Evolutionary conservation across 2,797 vertebrate genomes (phyloP), one percentile per base, ranked within the genome.

Genomic region (Cryptoblepharus egeriae): DNA sequence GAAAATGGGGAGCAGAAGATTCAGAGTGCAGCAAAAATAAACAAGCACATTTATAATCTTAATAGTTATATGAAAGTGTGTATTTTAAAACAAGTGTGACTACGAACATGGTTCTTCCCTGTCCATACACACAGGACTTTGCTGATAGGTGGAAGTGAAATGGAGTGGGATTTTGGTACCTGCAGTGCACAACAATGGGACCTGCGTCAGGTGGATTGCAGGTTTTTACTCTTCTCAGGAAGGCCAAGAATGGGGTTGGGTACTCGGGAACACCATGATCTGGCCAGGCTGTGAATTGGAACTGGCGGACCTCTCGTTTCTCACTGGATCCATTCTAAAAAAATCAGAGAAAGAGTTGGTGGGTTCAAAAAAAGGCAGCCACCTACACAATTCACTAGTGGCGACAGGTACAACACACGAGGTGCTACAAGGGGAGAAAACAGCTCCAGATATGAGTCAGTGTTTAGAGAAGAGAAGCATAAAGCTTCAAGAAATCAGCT

Each of bases 281-380:
- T 0, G 98, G 98, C 98, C 98, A 99, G 0, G 98, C 98, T 0
- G 98, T 99, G 95, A 99, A 99, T 96, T 99, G 98, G 96, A 99
- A 99, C 96, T 99, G 98, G 64, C 98, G 97, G 3, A 99, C 98
- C 89, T 99, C 98, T 0, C 98, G 95, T 89, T 99, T 99, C 96
- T 99, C 98, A 3, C 97, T 99, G 1, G 98, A 99, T 61, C 98
- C 98, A 0, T 98, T 99, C 98, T 99, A 20, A 22, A 22, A 49
- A 81, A 5, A 10, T 57, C 12, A 32, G 32, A 28, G 24, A 26
- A 69, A 1, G 49, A 22, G 64, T 67, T 37, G 64, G 18, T 3
- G 30, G 18, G 64, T 22, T 7, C 18, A 5, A 67, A 24, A n/a
- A 0, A 32, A 7, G 20, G 30, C 30, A 1, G 30, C 55, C 18